A percentile compares a stretch with the other conserved stretches of the same genome.
phyloP scores from a whole-genome alignment of 37 sponge, comb jelly and placozoan species.

The Cladorhizidae sp. region DNA sequence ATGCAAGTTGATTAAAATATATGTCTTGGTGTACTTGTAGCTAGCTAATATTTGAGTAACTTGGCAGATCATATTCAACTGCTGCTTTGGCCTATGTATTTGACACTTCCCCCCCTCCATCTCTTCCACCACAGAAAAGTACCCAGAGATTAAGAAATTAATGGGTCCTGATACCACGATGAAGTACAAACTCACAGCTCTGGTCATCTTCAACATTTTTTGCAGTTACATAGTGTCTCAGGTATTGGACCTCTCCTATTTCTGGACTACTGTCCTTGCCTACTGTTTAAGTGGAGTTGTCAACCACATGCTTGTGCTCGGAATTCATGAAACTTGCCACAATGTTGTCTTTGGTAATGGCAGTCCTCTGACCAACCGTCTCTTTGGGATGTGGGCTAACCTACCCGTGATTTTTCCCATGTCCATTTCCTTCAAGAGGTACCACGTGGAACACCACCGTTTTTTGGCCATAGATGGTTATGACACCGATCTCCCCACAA shows the following conservation, averaged over 20 bases:
- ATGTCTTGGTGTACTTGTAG: background rate
- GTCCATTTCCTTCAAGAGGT: conserved; percentile 95
- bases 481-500: conserved; percentile 92
- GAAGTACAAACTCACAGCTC: conserved; percentile 79
- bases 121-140: conserved; percentile 66
- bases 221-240: conserved; percentile 70
- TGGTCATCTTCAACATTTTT: conserved; percentile 90
- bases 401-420: conserved; percentile 92
- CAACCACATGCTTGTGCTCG: conserved; percentile 94
- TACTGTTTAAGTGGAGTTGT: conserved; percentile 91
- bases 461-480: conserved; percentile 84
- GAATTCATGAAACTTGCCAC: conserved; percentile 97
- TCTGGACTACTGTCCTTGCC: conserved; percentile 68
- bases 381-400: conserved; percentile 95
- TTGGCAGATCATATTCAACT: background rate
- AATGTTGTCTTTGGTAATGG: conserved; percentile 91
- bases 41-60: background rate
- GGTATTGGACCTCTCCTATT: conserved; percentile 54
- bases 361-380: conserved; percentile 81
- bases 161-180: conserved; percentile 91
- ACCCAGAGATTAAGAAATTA: conserved; percentile 95
- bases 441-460: conserved; percentile 96
- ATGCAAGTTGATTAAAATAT: too few species aligned
- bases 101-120: background rate
- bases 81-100: background rate